Percentiles rank a stretch among this genome's conserved stretches.
Evolutionary conservation across 2,888 invertebrate genomes (phyloP).

Genomic region (Drosophila prolongata): DNA sequence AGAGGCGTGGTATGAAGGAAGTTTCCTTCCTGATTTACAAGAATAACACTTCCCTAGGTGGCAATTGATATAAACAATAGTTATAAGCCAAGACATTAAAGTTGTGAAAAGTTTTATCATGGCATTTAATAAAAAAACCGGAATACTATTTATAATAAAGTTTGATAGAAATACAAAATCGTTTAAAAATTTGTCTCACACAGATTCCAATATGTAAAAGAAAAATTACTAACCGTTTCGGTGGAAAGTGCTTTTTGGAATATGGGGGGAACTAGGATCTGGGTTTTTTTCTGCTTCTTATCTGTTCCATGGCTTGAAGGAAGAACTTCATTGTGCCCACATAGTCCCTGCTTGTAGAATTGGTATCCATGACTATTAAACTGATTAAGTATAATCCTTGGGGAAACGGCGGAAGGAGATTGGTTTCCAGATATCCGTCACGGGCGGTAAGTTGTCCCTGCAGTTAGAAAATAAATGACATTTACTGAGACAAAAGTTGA

Average conservation of each 20-base stretch:
- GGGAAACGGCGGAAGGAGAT: neutral
- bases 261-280: neutral
- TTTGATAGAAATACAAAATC: too few species aligned
- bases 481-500: accelerated
- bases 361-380: neutral
- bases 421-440: neutral
- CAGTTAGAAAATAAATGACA: neutral
- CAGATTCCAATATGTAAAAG: too few species aligned
- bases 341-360: neutral
- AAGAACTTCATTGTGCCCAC: neutral
- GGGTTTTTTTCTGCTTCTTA: neutral
- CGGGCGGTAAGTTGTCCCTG: neutral
- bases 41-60: too few species aligned
- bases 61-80: too few species aligned
- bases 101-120: too few species aligned
- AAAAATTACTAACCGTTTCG: too few species aligned
- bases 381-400: neutral
- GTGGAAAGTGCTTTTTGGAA: too few species aligned
- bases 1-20: too few species aligned
- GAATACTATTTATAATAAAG: too few species aligned
- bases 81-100: too few species aligned
- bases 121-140: neutral
- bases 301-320: neutral
- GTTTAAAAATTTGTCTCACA: too few species aligned
- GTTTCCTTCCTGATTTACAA: too few species aligned